A percentile compares a stretch with the other conserved stretches of the same genome.
Evolutionary conservation across 2,113 vertebrate genomes (phyloP).

Genomic region (Microtus montanus): DNA sequence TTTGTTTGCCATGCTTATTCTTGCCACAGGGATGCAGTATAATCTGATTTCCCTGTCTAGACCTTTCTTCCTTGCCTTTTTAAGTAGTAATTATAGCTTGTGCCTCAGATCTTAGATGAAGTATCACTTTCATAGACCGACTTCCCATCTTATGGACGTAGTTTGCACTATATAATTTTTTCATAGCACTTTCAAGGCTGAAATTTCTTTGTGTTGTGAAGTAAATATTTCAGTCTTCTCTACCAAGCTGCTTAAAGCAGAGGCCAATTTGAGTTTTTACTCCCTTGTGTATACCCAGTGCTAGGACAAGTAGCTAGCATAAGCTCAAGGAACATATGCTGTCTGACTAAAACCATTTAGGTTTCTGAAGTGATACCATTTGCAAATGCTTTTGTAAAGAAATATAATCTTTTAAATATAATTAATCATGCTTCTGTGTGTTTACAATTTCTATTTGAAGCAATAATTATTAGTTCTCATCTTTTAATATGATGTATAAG

Average conservation of each 20-base stretch:
- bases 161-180: constrained; percentile 24
- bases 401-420: background rate
- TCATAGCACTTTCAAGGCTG: constrained; percentile 42
- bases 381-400: constrained; percentile 22
- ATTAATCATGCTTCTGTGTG: background rate
- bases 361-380: constrained; percentile 3
- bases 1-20: background rate
- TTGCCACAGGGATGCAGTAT: background rate
- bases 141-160: background rate
- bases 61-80: background rate
- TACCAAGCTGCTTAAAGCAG: constrained; percentile 22
- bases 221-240: constrained; percentile 29
- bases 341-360: constrained; percentile 13
- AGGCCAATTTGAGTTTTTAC: constrained; percentile 34
- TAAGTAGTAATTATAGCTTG: background rate
- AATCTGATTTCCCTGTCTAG: background rate
- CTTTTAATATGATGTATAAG: background rate
- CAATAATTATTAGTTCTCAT: background rate
- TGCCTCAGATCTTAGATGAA: constrained; percentile 1
- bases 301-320: constrained; percentile 27
- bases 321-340: constrained; percentile 28
- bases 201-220: constrained; percentile 55
- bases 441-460: constrained; percentile 19
- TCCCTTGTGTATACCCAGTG: background rate
- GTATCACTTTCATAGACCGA: constrained; percentile 9